phyloP scores from a whole-genome alignment of 1,140 invertebrate genomes.

The Nasonia vitripennis region DNA sequence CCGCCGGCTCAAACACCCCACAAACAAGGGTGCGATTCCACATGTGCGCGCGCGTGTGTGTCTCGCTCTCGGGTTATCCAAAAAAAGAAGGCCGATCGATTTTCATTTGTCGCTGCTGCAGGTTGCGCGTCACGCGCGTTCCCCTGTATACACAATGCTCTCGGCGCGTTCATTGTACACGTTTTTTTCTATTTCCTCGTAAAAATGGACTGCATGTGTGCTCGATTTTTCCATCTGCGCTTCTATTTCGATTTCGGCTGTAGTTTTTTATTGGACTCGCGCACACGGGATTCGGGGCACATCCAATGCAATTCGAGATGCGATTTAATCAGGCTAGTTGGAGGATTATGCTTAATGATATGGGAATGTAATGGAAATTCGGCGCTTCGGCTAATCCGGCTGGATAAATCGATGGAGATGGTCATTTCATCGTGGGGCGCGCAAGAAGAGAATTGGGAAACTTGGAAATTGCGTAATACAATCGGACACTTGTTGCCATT shows the following conservation, averaged over 20 bases:
- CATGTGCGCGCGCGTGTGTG: conserved; percentile 51
- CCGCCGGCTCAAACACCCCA: conserved; percentile 62
- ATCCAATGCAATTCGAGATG: conserved; percentile 14
- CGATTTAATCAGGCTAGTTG: conserved; percentile 15
- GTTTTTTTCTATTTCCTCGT: conserved; percentile 29
- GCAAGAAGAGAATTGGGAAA: background rate
- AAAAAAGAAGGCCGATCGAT: conserved; percentile 43
- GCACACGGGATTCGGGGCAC: background rate
- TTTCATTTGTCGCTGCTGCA: conserved; percentile 40
- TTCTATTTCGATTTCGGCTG: conserved; percentile 13
- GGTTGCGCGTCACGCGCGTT: conserved; percentile 13
- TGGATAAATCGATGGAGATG: background rate
- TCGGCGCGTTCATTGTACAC: conserved; percentile 16
- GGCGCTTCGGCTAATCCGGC: background rate
- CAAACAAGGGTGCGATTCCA: conserved; percentile 67
- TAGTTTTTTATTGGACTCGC: background rate
- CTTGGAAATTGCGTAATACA: too few species aligned
- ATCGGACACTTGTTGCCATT: too few species aligned
- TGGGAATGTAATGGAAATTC: background rate
- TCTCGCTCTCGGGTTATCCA: background rate
- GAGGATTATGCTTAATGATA: background rate
- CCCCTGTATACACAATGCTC: conserved; percentile 19
- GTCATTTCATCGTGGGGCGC: background rate
- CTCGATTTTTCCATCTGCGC: conserved; percentile 47
- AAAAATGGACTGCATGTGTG: conserved; percentile 6